Evolutionary conservation across 2,113 vertebrate genomes (phyloP).

Genomic region (Atlantisia rogersi): DNA sequence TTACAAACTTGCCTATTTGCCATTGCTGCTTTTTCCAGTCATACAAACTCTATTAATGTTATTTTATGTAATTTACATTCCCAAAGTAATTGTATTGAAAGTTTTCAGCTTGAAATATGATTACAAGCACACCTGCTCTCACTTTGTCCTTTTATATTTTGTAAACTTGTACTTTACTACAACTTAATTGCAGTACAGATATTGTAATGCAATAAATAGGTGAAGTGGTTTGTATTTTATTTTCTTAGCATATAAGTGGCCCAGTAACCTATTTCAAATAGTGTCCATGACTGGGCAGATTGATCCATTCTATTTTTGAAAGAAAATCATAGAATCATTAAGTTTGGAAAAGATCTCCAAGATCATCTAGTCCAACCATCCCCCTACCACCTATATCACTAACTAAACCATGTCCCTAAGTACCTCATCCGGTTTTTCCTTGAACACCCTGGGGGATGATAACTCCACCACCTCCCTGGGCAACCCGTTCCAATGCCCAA

Average conservation of each 20-base stretch:
- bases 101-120: not conserved
- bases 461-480: too few species aligned
- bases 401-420: too few species aligned
- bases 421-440: too few species aligned
- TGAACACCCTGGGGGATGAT: too few species aligned
- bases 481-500: too few species aligned
- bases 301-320: not conserved
- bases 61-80: not conserved
- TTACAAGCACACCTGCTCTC: not conserved
- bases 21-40: not conserved
- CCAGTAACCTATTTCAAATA: not conserved
- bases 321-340: not conserved
- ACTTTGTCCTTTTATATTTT: not conserved
- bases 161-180: not conserved
- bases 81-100: not conserved
- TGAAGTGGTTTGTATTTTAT: not conserved
- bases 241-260: not conserved
- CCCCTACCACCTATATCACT: too few species aligned
- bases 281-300: not conserved
- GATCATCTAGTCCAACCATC: too few species aligned
- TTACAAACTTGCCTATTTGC: not conserved
- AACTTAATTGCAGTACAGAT: not conserved
- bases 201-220: not conserved
- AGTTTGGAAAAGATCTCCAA: too few species aligned
- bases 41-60: rapidly evolving